A percentile compares a stretch with the other conserved stretches of the same genome.
These are phyloP conservation scores for Dicranocentrus wangi DNA, from an alignment of 2,888 invertebrate species.

Conservation along the genomic window DNA sequence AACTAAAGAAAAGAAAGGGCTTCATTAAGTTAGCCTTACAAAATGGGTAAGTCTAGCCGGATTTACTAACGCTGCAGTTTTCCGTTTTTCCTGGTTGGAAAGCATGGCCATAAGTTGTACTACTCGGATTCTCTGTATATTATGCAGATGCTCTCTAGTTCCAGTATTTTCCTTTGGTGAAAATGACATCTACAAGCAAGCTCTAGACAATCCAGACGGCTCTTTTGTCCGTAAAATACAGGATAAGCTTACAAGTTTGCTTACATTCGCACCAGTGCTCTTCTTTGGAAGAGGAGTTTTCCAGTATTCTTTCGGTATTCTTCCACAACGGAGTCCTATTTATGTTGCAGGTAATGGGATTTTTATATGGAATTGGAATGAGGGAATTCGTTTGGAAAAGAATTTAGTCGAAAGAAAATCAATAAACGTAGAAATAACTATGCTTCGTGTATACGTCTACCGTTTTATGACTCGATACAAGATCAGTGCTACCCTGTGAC, in stretches of 20 bases:
- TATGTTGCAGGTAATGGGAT: conserved; percentile 84
- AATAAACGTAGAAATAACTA: no score
- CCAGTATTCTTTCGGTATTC: conserved; percentile 90
- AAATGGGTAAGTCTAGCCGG: conserved; percentile 79
- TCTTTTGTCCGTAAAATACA: conserved; percentile 83
- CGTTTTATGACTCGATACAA: no score
- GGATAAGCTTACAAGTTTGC: conserved; percentile 80
- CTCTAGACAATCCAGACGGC: conserved; percentile 81
- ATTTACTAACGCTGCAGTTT: no score
- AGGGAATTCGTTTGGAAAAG: no score
- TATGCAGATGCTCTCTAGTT: conserved; percentile 83
- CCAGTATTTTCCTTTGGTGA: conserved; percentile 94
- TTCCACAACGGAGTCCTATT: conserved; percentile 87
- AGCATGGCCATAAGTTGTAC: no score
- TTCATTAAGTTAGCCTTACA: conserved; percentile 84
- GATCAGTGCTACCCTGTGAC: no score
- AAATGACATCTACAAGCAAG: conserved; percentile 87
- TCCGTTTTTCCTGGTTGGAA: no score
- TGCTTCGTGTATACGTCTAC: no score
- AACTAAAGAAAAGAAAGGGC: conserved; percentile 86
- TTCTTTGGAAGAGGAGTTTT: conserved; percentile 90
- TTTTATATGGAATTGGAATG: no score
- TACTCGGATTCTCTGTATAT: neutral
- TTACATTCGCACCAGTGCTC: conserved; percentile 85
- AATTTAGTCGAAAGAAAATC: no score